Conservation (phyloP, 2,797 vertebrate genomes). For the Harpagifer antarcticus region DNA sequence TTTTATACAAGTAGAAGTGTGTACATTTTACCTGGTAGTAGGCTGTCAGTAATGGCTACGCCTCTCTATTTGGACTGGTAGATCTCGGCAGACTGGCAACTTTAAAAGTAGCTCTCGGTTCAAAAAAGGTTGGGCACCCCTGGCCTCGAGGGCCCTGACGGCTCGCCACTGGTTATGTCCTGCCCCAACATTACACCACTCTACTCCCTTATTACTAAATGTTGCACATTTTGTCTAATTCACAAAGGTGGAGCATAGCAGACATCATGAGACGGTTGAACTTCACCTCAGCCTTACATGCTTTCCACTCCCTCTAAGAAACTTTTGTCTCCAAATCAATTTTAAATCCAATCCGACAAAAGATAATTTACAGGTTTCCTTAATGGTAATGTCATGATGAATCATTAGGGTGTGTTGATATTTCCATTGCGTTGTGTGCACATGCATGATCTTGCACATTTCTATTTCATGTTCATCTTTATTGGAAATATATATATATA, state of each 20-base stretch:
- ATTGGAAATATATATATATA: too few relatives aligned
- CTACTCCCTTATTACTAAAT: conserved; percentile 2
- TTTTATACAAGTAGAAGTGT: too few relatives aligned
- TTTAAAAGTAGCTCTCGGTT: too few relatives aligned
- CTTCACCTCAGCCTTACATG: background rate
- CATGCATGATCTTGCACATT: background rate
- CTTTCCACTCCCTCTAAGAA: conserved; percentile 6
- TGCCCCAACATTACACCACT: conserved; percentile 5
- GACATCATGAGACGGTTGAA: conserved; percentile 1
- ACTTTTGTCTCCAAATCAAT: conserved; percentile 12
- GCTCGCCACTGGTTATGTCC: too few relatives aligned
- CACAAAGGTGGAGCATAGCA: conserved; percentile 9
- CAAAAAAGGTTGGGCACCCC: too few relatives aligned
- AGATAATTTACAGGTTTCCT: conserved; percentile 15
- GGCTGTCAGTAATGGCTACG: too few relatives aligned
- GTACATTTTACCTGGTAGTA: too few relatives aligned
- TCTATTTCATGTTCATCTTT: background rate
- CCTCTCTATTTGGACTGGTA: too few relatives aligned
- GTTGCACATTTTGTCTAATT: conserved; percentile 8
- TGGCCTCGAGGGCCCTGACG: too few relatives aligned
- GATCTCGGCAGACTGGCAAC: too few relatives aligned
- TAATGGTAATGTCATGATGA: conserved; percentile 22
- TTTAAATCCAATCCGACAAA: conserved; percentile 23
- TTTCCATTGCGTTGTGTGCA: conserved; percentile 14
- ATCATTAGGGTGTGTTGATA: conserved; percentile 34